These are phyloP conservation scores for Schizopygopsis malacanthus DNA, from an alignment of 2,797 vertebrate genomes.

Conservation along the genomic window DNA sequence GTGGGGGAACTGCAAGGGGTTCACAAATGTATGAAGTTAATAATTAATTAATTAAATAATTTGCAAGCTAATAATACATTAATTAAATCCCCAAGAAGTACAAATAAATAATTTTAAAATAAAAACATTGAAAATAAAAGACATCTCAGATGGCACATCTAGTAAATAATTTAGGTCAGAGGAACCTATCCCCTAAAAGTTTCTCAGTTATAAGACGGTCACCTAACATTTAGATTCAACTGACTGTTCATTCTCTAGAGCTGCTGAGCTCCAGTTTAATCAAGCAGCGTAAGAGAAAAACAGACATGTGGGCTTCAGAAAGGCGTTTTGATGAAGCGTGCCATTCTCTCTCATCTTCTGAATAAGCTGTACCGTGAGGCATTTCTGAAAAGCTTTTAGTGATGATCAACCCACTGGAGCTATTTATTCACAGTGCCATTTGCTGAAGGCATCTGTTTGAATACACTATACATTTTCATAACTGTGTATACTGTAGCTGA, in stretches of 20 bases:
- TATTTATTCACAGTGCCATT: conserved; percentile 53
- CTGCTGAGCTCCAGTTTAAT: conserved; percentile 29
- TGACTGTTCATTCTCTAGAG: conserved; percentile 39
- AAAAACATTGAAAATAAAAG: background rate
- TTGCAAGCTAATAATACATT: no score
- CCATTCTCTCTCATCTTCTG: conserved; percentile 20
- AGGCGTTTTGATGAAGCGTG: conserved; percentile 8
- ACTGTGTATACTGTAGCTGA: conserved; percentile 30
- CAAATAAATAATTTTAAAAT: background rate
- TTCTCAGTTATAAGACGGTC: background rate
- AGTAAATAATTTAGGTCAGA: background rate
- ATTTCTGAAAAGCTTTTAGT: conserved; percentile 50
- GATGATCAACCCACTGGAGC: conserved; percentile 43
- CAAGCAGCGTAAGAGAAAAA: conserved; percentile 27
- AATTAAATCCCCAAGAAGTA: background rate
- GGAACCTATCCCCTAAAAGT: no score
- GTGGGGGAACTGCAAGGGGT: background rate
- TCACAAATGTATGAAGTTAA: background rate
- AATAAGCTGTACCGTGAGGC: conserved; percentile 22
- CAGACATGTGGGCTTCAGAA: conserved; percentile 34
- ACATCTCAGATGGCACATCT: background rate
- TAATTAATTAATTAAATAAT: background rate
- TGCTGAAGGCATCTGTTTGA: conserved; percentile 32
- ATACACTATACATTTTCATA: conserved; percentile 35
- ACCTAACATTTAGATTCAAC: background rate